Evolutionary conservation across 2,888 invertebrate genomes (phyloP).

Genomic region (Erynnis tages): DNA sequence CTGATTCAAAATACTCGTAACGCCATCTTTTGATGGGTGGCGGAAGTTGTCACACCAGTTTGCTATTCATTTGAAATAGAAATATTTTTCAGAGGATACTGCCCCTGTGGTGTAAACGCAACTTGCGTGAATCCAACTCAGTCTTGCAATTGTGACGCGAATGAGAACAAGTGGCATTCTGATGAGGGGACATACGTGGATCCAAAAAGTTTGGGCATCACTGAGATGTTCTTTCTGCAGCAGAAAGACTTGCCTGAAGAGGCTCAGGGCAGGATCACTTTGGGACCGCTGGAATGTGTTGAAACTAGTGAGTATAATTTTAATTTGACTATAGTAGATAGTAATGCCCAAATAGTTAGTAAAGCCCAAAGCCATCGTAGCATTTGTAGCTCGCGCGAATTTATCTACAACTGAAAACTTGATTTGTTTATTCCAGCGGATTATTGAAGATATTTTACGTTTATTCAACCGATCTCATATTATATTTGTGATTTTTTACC

Average conservation of each 20-base stretch:
- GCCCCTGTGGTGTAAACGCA: constrained; percentile 88
- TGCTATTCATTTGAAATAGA: no score
- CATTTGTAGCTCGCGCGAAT: no score
- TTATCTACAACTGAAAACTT: no score
- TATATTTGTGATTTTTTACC: no score
- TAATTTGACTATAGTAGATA: neutral
- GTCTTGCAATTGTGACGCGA: constrained; percentile 95
- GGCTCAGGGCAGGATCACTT: constrained; percentile 92
- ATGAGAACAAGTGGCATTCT: constrained; percentile 92
- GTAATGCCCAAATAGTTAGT: no score
- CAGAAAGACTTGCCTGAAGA: constrained; percentile 91
- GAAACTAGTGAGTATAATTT: constrained; percentile 89
- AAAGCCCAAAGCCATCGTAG: no score
- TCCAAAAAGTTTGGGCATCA: constrained; percentile 92
- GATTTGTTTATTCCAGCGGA: no score
- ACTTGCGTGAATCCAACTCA: constrained; percentile 91
- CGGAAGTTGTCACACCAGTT: no score
- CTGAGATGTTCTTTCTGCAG: constrained; percentile 94
- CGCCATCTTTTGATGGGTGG: no score
- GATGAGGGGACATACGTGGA: constrained; percentile 93
- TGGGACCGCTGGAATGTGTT: constrained; percentile 95
- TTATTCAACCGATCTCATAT: no score
- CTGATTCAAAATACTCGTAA: no score
- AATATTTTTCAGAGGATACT: constrained; percentile 84
- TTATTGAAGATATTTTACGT: no score